Base-by-base conservation (phyloP, 2,113 vertebrate species). In the Daphoenositta chrysoptera region DNA sequence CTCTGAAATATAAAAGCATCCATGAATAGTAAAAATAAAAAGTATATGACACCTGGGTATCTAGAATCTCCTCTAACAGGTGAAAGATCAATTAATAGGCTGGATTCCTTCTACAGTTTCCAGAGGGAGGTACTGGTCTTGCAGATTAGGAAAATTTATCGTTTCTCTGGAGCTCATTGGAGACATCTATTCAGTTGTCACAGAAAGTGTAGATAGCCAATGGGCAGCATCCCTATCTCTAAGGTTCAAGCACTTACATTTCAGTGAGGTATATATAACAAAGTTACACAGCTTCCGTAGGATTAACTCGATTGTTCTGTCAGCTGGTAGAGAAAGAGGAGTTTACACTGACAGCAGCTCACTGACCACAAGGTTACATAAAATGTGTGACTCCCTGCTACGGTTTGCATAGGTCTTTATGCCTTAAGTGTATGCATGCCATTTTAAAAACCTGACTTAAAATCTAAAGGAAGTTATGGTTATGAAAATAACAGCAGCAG, bases 191-290 rank as follows among this genome's bases (percentile, higher is more conserved):
- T 57, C 22, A 39, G 4, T 30, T 57, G n/a, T 18, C 9, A 24
- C 2, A 10, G 21, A 12, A 63, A 61, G 2, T 23, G 2, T 6
- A 68, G 44, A 39, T 61, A 11, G 3, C 22, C 22, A n/a, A 0
- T 27, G 61, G 33, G 13, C 15, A 71, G 8, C 8, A 70, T 21
- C 4, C 15, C 10, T 37, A 2, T 57, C 9, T 83, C 28, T 39
- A 45, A 65, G 26, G 22, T 53, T 72, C 56, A 35, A 61, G 28
- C 6, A 57, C 2, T 48, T 73, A 26, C 0, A 1, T 65, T 84
- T 77, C 71, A 66, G 22, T 54, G 18, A 57, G 14, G 4, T 28
- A n/a, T n/a, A n/a, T n/a, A 28, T 44, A 70, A 47, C 5, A 65
- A 64, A 71, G 2, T 60, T 64, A 56, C 28, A 18, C 27, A 89